Base-by-base conservation (phyloP, 2,797 vertebrate genomes). In the Propithecus deckenii region DNA sequence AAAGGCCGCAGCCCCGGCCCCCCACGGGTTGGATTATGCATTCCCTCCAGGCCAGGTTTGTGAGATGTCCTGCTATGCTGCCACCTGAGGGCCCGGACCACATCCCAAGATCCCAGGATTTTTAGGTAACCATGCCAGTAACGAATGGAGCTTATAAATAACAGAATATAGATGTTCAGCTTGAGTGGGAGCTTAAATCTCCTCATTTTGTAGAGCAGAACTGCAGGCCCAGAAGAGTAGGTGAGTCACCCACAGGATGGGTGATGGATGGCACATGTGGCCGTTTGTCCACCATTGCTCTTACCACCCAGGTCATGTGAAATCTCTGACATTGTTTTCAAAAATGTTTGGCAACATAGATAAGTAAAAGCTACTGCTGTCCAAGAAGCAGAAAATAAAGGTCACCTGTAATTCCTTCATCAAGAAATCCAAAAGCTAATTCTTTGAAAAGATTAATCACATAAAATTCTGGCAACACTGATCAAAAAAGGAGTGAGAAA, bases 311-410 rank as follows among this genome's bases (percentile, higher is more conserved):
- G 23, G 8, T 25, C 32, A 35, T 23, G 30, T 11, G 35, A 89
- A 79, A 52, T 67, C 35, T n/a, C 61, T 12, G 52, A 57, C n/a
- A 18, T 4, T 17, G 1, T 55, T 92, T 86, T 72, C 48, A 67
- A 83, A 15, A 89, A n/a, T n/a, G 11, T 86, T 43, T 89, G 63
- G 22, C 90, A 80, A 87, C 9, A 71, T 15, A 41, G n/a, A 20
- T 23, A 92, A 72, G 48, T 74, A 35, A 72, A 93, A 28, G 43
- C 30, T 74, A 61, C n/a, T 79, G 38, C 43, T 83, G 41, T 55
- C 67, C 55, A 85, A 76, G 38, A 96, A 88, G 61, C 15, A 86
- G 61, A 71, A 87, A 87, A 69, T 69, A 87, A 59, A 78, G 41
- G 52, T 57, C 12, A 38, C 6, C 46, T 92, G 32, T 63, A 87